Evolutionary conservation across 1,140 invertebrate species (phyloP), one percentile per base, ranked within the genome.

Genomic region (Formica selysi): DNA sequence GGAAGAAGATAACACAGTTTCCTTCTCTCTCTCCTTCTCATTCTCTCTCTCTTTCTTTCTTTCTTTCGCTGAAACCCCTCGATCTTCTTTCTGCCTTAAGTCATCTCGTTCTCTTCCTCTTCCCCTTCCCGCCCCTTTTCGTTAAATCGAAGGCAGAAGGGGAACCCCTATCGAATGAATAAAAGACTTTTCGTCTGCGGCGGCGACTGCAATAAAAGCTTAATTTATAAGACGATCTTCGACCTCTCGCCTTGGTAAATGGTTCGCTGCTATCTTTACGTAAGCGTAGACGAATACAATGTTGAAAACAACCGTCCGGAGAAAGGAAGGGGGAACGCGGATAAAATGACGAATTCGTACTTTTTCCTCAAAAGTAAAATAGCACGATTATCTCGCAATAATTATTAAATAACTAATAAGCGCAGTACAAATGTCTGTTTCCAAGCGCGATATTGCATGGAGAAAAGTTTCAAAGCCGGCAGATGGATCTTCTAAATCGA

Each of bases 211-310:
- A 90, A 89, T 81, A 86, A 89, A 87, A 91, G 84, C 76, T 90
- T 87, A 86, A 91, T 92, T 92, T 92, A 92, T 91, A 91, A 87
- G 79, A 36, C 68, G 88, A 91, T 86, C 92, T 85, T 87, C 88
- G 90, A 92, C 91, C 89, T 86, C 74, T 84, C 78, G 41, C 26
- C 89, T 89, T 86, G 81, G 44, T 83, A 87, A 91, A 85, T 87
- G 84, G 81, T 78, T 78, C 67, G 61, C 54, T 36, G 83, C 78
- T 88, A 89, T 91, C 88, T 89, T 88, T 83, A 57, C 59, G 64
- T 62, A 67, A 67, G 62, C 41, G 41, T 19, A 36, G 26, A 54
- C 62, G 59, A 38, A 61, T 36, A 51, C 16, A 41, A 79, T 19
- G 59, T 86, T 29, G n/a, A 70, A 70, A 64, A 41, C 48, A 48